Evolutionary conservation across 2,797 vertebrate species (phyloP).

Genomic region (Microctenopoma stevenorrisi): DNA sequence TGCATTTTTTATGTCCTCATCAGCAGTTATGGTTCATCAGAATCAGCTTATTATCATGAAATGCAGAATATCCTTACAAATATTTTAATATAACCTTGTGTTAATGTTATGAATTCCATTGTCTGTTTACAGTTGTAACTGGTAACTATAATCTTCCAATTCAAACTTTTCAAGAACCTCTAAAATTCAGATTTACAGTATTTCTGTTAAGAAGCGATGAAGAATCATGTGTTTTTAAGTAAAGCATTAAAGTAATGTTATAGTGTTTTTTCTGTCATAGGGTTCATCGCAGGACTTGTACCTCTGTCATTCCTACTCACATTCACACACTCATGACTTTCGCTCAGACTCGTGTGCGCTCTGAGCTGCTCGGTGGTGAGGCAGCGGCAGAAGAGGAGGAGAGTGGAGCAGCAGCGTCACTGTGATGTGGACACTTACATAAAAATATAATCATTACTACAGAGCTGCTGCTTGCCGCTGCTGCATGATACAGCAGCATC

Average conservation of each 20-base stretch:
- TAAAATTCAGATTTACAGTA: neutral
- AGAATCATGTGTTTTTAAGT: neutral
- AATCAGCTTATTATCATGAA: neutral
- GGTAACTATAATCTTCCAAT: neutral
- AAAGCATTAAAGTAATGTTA: neutral
- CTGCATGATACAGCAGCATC: constrained; percentile 59
- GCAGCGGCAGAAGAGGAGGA: constrained; percentile 14
- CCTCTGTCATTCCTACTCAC: neutral
- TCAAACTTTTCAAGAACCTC: neutral
- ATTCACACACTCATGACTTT: neutral
- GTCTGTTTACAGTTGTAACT: neutral
- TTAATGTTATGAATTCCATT: neutral
- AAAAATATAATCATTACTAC: constrained; percentile 68
- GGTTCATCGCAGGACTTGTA: neutral
- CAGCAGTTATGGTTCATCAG: too few species aligned
- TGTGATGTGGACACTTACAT: constrained; percentile 70
- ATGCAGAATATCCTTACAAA: neutral
- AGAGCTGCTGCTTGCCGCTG: constrained; percentile 14
- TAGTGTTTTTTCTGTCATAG: neutral
- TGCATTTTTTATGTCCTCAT: neutral
- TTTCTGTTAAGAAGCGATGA: neutral
- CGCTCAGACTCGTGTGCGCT: constrained; percentile 25
- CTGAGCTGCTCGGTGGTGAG: constrained; percentile 15
- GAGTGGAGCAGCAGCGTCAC: constrained; percentile 46
- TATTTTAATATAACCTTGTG: neutral